Evolutionary conservation across 2,797 vertebrate genomes (phyloP).

Genomic region (Eleutherodactylus coqui): DNA sequence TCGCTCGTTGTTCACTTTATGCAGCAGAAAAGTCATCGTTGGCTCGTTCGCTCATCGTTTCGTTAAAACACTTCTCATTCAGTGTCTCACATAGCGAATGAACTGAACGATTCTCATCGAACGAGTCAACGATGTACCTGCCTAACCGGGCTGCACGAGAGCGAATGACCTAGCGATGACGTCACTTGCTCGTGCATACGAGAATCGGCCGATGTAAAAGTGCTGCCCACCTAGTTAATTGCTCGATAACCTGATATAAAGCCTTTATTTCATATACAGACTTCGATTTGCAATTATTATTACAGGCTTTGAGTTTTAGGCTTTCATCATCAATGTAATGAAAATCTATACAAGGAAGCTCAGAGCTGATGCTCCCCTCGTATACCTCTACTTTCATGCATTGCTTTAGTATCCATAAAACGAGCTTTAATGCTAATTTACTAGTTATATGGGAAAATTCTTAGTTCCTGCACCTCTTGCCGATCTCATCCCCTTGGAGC

Average conservation of each 20-base stretch:
- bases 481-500: slow-evolving; percentile 42
- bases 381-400: not conserved
- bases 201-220: no score
- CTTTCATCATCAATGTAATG: not conserved
- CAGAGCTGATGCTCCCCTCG: not conserved
- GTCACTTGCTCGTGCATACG: no score
- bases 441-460: not conserved
- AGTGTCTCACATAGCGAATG: no score
- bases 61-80: no score
- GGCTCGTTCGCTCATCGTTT: no score
- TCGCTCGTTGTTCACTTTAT: no score
- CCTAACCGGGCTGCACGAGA: no score
- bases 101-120: no score
- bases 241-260: no score
- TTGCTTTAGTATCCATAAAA: not conserved
- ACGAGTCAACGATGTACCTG: no score
- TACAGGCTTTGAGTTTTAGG: not conserved
- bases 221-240: not conserved
- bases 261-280: not conserved
- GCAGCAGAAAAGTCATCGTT: no score
- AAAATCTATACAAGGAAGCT: not conserved
- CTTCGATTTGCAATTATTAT: not conserved
- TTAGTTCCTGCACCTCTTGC: slow-evolving; percentile 46
- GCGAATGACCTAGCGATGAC: no score
- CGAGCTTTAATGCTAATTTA: not conserved